Evolutionary conservation across 2,888 invertebrate species (phyloP).

Genomic region (Lissocephala sabroskyi): DNA sequence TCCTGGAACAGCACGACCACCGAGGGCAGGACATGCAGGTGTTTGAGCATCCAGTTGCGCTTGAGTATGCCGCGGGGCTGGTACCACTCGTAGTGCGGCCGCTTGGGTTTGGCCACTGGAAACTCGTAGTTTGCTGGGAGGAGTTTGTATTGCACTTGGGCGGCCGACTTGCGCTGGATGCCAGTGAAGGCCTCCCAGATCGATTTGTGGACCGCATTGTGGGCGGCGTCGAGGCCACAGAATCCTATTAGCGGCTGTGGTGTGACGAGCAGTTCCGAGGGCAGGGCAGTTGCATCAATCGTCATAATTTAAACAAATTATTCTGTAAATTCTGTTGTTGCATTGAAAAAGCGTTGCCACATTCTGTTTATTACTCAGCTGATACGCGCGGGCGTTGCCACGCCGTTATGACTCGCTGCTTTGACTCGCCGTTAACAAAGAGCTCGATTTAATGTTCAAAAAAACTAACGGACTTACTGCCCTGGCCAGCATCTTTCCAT

Average conservation of each 20-base stretch:
- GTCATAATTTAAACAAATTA: conserved; percentile 72
- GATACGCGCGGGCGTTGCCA: no score
- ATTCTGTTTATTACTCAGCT: no score
- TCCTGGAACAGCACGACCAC: conserved; percentile 96
- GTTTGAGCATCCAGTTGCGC: conserved; percentile 95
- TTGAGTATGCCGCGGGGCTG: conserved; percentile 95
- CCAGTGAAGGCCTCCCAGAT: conserved; percentile 95
- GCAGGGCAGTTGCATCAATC: conserved; percentile 80
- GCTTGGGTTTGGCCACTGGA: conserved; percentile 88
- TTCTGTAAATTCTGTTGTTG: background rate
- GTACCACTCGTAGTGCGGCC: conserved; percentile 95
- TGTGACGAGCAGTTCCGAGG: conserved; percentile 86
- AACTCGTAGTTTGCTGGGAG: conserved; percentile 89
- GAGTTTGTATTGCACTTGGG: conserved; percentile 87
- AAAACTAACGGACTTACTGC: no score
- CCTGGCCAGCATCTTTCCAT: no score
- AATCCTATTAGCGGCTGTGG: conserved; percentile 91
- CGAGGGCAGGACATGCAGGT: conserved; percentile 90
- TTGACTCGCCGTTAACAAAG: no score
- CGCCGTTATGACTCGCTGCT: no score
- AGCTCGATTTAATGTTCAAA: no score
- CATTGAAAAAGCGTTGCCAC: no score
- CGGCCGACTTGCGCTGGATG: conserved; percentile 80
- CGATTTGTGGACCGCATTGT: conserved; percentile 89
- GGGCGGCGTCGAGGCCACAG: conserved; percentile 87